These are phyloP conservation scores for Sesia apiformis DNA, from an alignment of 2,888 invertebrate species.

Conservation along the genomic window DNA sequence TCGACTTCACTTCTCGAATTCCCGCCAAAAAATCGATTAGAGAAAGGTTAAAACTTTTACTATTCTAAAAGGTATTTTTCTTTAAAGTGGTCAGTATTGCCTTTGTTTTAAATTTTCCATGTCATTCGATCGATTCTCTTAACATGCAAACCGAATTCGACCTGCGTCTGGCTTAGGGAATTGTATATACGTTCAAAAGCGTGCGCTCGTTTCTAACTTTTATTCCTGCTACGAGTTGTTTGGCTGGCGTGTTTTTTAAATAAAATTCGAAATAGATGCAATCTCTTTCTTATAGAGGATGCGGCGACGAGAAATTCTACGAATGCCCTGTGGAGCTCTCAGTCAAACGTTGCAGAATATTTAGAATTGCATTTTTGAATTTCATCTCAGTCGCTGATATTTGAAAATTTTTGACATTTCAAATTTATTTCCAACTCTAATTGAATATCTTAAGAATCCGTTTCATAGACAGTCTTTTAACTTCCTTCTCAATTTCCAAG, in stretches of 20 bases:
- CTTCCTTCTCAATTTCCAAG: too few species aligned
- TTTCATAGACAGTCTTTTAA: too few species aligned
- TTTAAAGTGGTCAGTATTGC: not conserved
- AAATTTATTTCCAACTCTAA: too few species aligned
- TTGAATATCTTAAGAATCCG: too few species aligned
- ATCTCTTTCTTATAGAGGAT: slow-evolving; percentile 20
- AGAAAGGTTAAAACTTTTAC: not conserved
- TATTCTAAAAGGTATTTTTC: not conserved
- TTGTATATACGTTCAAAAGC: slow-evolving; percentile 25
- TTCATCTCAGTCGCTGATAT: not conserved
- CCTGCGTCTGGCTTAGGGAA: slow-evolving; percentile 26
- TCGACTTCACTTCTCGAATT: too few species aligned
- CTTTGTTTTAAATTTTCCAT: not conserved
- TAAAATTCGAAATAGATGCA: slow-evolving; percentile 47
- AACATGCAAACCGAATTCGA: slow-evolving; percentile 31
- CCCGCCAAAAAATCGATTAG: too few species aligned
- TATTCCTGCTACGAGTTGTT: slow-evolving; percentile 31
- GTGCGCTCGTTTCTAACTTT: slow-evolving; percentile 22
- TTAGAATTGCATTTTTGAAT: not conserved
- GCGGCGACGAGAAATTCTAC: slow-evolving; percentile 1
- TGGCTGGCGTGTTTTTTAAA: slow-evolving; percentile 35
- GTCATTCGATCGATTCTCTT: slow-evolving; percentile 19
- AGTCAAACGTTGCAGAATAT: not conserved
- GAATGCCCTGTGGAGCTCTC: not conserved
- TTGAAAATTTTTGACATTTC: not conserved